A percentile compares a stretch with the other conserved stretches of the same genome.
Evolutionary conservation across 1,140 invertebrate species (phyloP).

Genomic region (Drosophila mayri): DNA sequence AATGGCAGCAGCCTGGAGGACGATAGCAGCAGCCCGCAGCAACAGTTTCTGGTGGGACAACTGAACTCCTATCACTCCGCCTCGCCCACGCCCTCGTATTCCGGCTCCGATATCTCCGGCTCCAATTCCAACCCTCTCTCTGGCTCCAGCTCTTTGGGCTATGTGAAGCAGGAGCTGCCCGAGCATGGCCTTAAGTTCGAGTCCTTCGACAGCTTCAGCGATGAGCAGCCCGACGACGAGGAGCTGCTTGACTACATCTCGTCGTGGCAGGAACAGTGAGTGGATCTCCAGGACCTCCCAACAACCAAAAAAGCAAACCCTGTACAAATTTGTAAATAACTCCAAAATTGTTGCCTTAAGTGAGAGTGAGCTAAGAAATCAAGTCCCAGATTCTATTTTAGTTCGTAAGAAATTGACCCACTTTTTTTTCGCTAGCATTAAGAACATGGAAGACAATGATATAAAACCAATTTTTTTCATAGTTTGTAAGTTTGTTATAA

Average conservation of each 20-base stretch:
- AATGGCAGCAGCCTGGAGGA: conserved; percentile 79
- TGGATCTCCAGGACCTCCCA: conserved; percentile 21
- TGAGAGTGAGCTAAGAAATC: conserved; percentile 48
- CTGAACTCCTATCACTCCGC: conserved; percentile 13
- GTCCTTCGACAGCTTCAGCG: conserved; percentile 90
- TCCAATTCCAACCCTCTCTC: conserved; percentile 88
- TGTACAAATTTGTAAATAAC: conserved; percentile 76
- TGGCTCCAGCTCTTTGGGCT: conserved; percentile 85
- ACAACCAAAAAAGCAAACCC: conserved; percentile 4
- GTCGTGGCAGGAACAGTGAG: conserved; percentile 92
- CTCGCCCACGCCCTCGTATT: conserved; percentile 81
- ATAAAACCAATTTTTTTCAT: conserved; percentile 75
- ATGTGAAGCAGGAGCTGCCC: conserved; percentile 66
- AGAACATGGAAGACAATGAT: conserved; percentile 82
- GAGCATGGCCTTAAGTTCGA: conserved; percentile 86
- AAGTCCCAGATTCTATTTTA: conserved; percentile 56
- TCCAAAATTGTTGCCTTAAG: conserved; percentile 62
- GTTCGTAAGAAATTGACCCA: not conserved
- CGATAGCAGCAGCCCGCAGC: conserved; percentile 80
- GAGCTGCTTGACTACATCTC: conserved; percentile 95
- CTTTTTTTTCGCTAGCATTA: conserved; percentile 61
- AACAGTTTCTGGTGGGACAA: conserved; percentile 30
- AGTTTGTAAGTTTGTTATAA: conserved; percentile 73
- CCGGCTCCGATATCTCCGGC: conserved; percentile 91
- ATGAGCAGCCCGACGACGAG: conserved; percentile 95